Conservation (phyloP, 2,797 vertebrate species). For the Tapera naevia region DNA sequence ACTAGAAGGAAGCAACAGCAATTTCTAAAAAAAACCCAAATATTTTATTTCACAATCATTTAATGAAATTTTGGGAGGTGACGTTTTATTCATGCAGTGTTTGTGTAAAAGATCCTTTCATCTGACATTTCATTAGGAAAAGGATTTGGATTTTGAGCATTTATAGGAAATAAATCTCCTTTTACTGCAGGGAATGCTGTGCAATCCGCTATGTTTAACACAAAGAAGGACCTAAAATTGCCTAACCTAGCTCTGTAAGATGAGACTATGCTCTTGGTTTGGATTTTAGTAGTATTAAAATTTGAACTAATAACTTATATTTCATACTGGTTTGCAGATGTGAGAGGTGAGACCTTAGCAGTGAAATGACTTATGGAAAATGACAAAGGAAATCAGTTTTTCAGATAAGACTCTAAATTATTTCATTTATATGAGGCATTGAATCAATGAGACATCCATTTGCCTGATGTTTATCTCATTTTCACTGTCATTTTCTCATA, state of each 20-base stretch:
- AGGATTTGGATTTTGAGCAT: neutral
- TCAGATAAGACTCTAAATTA: neutral
- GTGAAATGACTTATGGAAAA: neutral
- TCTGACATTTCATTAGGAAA: conserved; percentile 12
- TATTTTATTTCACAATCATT: neutral
- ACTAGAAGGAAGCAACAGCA: neutral
- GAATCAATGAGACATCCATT: neutral
- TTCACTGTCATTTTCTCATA: neutral
- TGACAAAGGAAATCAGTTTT: neutral
- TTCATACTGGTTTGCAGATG: neutral
- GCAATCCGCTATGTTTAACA: neutral
- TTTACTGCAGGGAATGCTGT: neutral
- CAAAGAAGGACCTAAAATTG: neutral
- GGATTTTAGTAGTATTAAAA: neutral
- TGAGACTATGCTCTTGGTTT: neutral
- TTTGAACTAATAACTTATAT: neutral
- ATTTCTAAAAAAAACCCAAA: neutral
- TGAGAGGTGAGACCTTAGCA: neutral
- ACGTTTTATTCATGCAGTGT: neutral
- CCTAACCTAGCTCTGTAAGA: neutral
- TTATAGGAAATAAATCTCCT: conserved; percentile 1
- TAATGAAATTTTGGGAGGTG: neutral
- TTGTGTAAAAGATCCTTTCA: neutral
- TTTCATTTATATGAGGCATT: neutral
- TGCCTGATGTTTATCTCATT: neutral